Evolutionary conservation across 2,888 invertebrate genomes (phyloP), one percentile per base, ranked within the genome.

Genomic region (Deilephila porcellus): DNA sequence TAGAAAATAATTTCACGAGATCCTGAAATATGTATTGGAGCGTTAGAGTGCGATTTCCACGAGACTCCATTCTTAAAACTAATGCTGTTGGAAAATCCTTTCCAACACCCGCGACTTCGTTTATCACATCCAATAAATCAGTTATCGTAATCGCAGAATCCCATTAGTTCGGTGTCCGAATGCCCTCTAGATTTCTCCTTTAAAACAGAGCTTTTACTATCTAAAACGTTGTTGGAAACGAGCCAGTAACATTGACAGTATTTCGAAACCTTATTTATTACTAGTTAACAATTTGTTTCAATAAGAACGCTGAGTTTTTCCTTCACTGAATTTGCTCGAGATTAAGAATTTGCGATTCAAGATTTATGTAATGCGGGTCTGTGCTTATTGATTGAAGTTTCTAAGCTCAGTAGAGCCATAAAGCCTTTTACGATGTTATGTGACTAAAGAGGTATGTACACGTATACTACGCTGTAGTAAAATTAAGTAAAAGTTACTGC

Each of bases 241-340:
- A 77, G 92, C 93, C 93, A 93, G 88, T 85, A 87, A 86, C 83
- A 81, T 83, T 81, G 75, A 81, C 84, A 88, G 86, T 85, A 85
- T 87, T 80, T 82, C 85, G 84, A 87, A 87, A 81, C 86, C 83
- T 89, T 92, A 91, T 93, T 93, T 93, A 93, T 93, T 79, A 85
- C 88, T 83, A 86, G 90, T 92, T 93, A 91, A 92, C 93, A 91
- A 91, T 91, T 91, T 91, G 87, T 89, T 92, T 90, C 90, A 89
- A 91, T 92, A 56, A 19, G n/a, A 56, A n/a, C n/a, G 56, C 56
- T n/a, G 19, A 56, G 56, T 56, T 56, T 56, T 56, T n/a, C 17
- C 56, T 56, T 4, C 45, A 45, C n/a, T 56, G 19, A 19, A 6
- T 56, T 56, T 6, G 6, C 56, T 56, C n/a, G 17, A 4, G 19